phyloP scores from a whole-genome alignment of 92 coral and sea anemone species.

The Porites divaricata region DNA sequence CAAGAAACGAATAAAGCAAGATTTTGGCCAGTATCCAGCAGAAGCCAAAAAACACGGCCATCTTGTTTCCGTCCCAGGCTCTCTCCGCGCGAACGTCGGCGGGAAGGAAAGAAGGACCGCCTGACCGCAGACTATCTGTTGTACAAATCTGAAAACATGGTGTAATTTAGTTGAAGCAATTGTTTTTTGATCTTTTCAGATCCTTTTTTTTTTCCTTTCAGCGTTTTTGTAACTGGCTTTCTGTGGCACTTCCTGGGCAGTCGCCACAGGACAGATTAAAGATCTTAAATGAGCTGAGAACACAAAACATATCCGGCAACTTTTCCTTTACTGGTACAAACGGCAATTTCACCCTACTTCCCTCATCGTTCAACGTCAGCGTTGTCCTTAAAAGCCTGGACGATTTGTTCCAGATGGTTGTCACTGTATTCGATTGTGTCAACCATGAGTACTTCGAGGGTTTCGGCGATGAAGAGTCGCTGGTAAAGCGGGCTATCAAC shows the following conservation, averaged over 20 bases:
- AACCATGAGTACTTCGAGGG: constrained; percentile 78
- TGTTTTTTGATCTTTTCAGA: background rate
- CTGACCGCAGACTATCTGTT: too few relatives aligned
- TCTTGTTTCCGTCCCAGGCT: too few relatives aligned
- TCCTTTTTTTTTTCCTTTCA: background rate
- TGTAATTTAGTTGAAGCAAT: too few relatives aligned
- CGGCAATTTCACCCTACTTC: background rate
- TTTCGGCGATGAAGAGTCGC: constrained; percentile 67
- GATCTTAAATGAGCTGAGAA: background rate
- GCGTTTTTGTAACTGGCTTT: constrained; percentile 12
- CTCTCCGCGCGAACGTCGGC: too few relatives aligned
- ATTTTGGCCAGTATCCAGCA: too few relatives aligned
- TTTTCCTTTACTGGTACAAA: background rate
- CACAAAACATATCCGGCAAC: background rate
- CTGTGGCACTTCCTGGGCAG: background rate
- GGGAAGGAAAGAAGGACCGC: too few relatives aligned
- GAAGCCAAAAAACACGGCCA: too few relatives aligned
- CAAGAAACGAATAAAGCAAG: too few relatives aligned
- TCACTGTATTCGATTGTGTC: constrained; percentile 50
- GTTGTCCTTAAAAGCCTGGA: constrained; percentile 57
- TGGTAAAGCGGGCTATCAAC: constrained; percentile 76
- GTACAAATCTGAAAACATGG: too few relatives aligned
- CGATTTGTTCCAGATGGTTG: constrained; percentile 39
- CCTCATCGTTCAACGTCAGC: constrained; percentile 33
- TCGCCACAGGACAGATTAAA: background rate